These are phyloP conservation scores for Aphidoletes aphidimyza DNA, from an alignment of 2,888 invertebrate genomes.

Conservation along the genomic window DNA sequence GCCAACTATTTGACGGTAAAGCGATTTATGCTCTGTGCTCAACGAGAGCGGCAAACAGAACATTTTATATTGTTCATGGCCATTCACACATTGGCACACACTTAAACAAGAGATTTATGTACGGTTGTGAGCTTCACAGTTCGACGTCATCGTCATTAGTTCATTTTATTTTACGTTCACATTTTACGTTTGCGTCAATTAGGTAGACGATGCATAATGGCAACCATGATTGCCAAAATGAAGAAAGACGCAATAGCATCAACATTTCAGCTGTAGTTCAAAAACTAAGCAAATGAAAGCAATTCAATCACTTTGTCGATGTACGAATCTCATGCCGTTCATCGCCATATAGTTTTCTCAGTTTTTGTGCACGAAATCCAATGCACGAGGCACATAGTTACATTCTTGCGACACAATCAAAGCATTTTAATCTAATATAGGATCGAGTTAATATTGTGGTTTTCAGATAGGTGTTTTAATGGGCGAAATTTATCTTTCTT, in stretches of 20 bases:
- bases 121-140: neutral
- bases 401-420: constrained; percentile 29
- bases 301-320: constrained; percentile 20
- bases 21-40: neutral
- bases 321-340: too few relatives aligned
- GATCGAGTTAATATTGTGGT: constrained; percentile 52
- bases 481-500: constrained; percentile 34
- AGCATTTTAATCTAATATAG: constrained; percentile 50
- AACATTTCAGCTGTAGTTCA: neutral
- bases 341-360: too few relatives aligned
- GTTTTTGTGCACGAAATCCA: too few relatives aligned
- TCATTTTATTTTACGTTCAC: too few relatives aligned
- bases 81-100: constrained; percentile 39
- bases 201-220: neutral
- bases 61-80: neutral
- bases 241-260: neutral
- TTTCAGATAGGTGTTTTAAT: constrained; percentile 37
- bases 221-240: too few relatives aligned
- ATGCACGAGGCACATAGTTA: too few relatives aligned
- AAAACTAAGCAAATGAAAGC: constrained; percentile 3
- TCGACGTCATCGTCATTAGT: neutral
- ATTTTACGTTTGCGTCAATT: neutral
- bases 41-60: neutral
- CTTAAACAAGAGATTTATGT: constrained; percentile 10
- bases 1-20: neutral